phyloP scores from a whole-genome alignment of 2,888 invertebrate species.

The Oeneis ivallda region DNA sequence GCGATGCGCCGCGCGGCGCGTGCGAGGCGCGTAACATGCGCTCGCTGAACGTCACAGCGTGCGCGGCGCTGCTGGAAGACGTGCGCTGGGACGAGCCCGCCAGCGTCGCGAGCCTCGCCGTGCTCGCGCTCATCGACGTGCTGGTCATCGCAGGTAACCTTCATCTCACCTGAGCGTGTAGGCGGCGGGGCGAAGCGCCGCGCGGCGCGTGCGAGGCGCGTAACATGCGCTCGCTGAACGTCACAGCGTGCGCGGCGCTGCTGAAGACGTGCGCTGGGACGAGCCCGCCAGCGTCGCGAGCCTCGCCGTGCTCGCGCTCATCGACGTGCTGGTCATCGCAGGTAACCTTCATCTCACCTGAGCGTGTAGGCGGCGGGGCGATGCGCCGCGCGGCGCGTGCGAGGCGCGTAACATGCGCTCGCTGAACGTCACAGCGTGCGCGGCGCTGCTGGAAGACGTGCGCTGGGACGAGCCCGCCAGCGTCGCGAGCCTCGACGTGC shows the following conservation, averaged over 20 bases:
- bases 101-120: too few species aligned
- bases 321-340: conserved; percentile 67
- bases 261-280: conserved; percentile 8
- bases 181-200: too few species aligned
- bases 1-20: too few species aligned
- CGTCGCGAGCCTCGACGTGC: conserved; percentile 9
- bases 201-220: background rate
- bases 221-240: background rate
- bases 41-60: too few species aligned
- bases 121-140: too few species aligned
- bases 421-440: background rate
- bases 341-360: too few species aligned
- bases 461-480: conserved; percentile 3
- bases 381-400: background rate
- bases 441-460: background rate
- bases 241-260: background rate
- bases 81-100: conserved; percentile 30
- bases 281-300: conserved; percentile 6
- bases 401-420: background rate
- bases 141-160: conserved; percentile 67
- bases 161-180: too few species aligned
- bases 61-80: conserved; percentile 44
- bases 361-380: too few species aligned
- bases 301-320: conserved; percentile 11
- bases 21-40: too few species aligned